Evolutionary conservation across 2,113 vertebrate genomes (phyloP).

Genomic region (Melanerpes aurifrons): DNA sequence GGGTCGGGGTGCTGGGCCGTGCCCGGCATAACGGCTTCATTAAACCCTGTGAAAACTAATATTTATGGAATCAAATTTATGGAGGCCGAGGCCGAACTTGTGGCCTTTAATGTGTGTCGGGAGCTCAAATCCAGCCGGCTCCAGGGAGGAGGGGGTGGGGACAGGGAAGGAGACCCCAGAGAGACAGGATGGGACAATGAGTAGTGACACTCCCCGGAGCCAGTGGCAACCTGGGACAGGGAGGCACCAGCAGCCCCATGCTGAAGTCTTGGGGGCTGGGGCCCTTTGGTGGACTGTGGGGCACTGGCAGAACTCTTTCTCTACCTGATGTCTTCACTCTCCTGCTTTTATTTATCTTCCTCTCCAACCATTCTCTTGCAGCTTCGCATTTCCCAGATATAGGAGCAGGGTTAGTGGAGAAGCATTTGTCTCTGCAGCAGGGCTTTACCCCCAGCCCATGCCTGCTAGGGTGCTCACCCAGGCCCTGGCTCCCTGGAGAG

Average conservation of each 20-base stretch:
- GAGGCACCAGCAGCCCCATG: background rate
- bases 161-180: slow-evolving; percentile 57
- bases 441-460: background rate
- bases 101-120: slow-evolving; percentile 67
- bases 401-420: background rate
- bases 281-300: background rate
- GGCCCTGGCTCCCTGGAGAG: background rate
- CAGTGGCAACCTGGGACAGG: background rate
- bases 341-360: background rate
- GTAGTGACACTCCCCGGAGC: background rate
- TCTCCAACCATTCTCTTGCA: background rate
- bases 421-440: background rate
- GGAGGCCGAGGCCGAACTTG: slow-evolving; percentile 72
- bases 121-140: slow-evolving; percentile 68
- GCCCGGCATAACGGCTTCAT: slow-evolving; percentile 80
- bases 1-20: slow-evolving; percentile 80
- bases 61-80: slow-evolving; percentile 85
- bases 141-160: slow-evolving; percentile 62
- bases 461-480: fast-evolving
- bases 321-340: background rate
- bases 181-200: slow-evolving; percentile 40
- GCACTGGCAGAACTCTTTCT: background rate
- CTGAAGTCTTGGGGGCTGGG: background rate
- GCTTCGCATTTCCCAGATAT: background rate
- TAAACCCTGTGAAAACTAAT: slow-evolving; percentile 82